Evolutionary conservation across 2,888 invertebrate genomes (phyloP), one percentile per base, ranked within the genome.

Genomic region (Camptogramma bilineatum): DNA sequence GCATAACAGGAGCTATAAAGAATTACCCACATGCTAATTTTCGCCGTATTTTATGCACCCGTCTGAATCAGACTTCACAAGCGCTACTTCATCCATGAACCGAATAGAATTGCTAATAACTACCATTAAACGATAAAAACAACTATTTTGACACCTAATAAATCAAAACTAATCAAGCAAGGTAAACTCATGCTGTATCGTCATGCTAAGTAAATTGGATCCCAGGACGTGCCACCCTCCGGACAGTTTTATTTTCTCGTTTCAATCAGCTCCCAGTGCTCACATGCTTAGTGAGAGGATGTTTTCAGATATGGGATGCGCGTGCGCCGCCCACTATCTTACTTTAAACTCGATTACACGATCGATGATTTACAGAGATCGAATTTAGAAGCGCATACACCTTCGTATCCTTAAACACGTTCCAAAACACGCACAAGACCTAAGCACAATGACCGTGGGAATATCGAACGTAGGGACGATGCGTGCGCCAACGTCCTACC

Each of bases 21-120:
- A 86, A 90, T 87, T 88, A 89, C 87, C 88, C 84, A 86, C 91
- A 92, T 92, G 91, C 90, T 91, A 91, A 91, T 92, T 86, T 87
- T 85, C 81, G 79, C 84, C 87, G 86, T 81, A 80, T 83, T 81
- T 87, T 78, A 73, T 73, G 78, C 80, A 81, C 79, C 53, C 68
- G 64, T 80, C 81, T 85, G 80, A 85, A 85, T 89, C 84, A 84
- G 87, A 87, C 82, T 86, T 82, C 83, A 85, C 85, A 86, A 90
- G 87, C 87, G 81, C 77, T 75, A 77, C 80, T 83, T 87, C 87
- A 88, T 85, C 85, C 87, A 84, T 88, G 83, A 87, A 87, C 77
- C 73, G 73, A 70, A 76, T 80, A 78, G 79, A 82, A 82, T 82
- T 83, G 79, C 79, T 80, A 82, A 85, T 81, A 74, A 70, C 73